Evolutionary conservation across 1,140 invertebrate species (phyloP), one percentile per base, ranked within the genome.

Genomic region (Elymnias hypermnestra): DNA sequence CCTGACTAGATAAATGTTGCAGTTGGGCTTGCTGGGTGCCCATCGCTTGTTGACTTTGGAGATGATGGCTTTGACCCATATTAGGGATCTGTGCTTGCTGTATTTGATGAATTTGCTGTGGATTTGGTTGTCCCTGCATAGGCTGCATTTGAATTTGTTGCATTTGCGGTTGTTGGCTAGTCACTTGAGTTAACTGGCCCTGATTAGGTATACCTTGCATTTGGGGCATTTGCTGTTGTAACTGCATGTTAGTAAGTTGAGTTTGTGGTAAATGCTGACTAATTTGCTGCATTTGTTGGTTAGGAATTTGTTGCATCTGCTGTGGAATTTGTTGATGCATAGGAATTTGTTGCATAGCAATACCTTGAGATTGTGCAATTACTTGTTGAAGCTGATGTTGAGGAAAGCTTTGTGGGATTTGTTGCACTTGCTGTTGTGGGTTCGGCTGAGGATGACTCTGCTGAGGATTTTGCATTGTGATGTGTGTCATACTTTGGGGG

Each of bases 311-410:
- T 54, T 86, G 86, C 66, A 85, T 84, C 53, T 87, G 85, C 56
- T 86, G 86, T 18, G 72, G 81, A 72, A 85, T 83, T 65, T 82
- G 83, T 36, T 86, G 87, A 39, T 86, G 83, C 67, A 86, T 83
- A 21, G 84, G 81, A 41, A 83, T 85, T 57, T 83, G 85, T 46
- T 87, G 87, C 72, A 83, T 82, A n/a, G 84, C 65, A 39, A 84
- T 82, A 18, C 77, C 82, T 55, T 86, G 84, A 3, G 85, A 74
- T 50, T 85, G 82, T 7, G 86, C 82, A 47, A 89, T 83, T 10
- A 87, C 86, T 75, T 88, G 87, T 47, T 88, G 87, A 28, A 88
- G 58, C 52, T 89, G 88, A 53, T 88, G 87, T 45, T 87, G 84
- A 15, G 88, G 88, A 53, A 88, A 86, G 53, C 87, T 89, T 56